These are phyloP conservation scores for Conops quadrifasciatus DNA, from an alignment of 2,888 invertebrate genomes.

Conservation along the genomic window DNA sequence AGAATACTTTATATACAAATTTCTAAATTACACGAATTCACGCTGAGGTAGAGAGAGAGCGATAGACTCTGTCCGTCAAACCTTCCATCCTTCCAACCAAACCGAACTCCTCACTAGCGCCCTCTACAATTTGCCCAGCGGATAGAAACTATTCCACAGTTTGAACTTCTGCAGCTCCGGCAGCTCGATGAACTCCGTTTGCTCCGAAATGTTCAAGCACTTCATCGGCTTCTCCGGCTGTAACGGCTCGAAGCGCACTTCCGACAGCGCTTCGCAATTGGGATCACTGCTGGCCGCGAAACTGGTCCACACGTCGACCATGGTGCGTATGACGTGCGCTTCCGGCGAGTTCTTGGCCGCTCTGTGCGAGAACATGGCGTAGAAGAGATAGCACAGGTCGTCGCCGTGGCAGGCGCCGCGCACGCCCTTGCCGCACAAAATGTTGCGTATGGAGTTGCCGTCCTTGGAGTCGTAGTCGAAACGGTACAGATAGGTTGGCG, in stretches of 20 bases:
- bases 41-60: slow-evolving; percentile 3
- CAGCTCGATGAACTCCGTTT: slow-evolving; percentile 51
- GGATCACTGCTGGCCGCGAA: slow-evolving; percentile 61
- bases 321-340: slow-evolving; percentile 51
- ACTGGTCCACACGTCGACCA: slow-evolving; percentile 59
- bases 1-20: not conserved
- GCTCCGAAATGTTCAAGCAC: slow-evolving; percentile 58
- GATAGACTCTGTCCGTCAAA: not conserved
- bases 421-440: slow-evolving; percentile 55
- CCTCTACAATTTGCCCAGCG: slow-evolving; percentile 49
- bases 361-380: slow-evolving; percentile 54
- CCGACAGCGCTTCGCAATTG: slow-evolving; percentile 50
- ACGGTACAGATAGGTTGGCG: slow-evolving; percentile 61
- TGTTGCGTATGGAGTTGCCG: slow-evolving; percentile 55
- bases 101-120: not conserved
- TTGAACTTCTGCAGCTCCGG: slow-evolving; percentile 56
- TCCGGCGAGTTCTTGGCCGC: slow-evolving; percentile 52
- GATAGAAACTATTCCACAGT: slow-evolving; percentile 59
- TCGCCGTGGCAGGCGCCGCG: slow-evolving; percentile 62
- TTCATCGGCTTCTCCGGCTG: slow-evolving; percentile 44
- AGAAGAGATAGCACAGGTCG: slow-evolving; percentile 61
- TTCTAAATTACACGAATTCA: not conserved
- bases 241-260: slow-evolving; percentile 49
- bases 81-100: not conserved
- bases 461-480: slow-evolving; percentile 62